Evolutionary conservation across 2,888 invertebrate species (phyloP).

Genomic region (Diarsia dahlii): DNA sequence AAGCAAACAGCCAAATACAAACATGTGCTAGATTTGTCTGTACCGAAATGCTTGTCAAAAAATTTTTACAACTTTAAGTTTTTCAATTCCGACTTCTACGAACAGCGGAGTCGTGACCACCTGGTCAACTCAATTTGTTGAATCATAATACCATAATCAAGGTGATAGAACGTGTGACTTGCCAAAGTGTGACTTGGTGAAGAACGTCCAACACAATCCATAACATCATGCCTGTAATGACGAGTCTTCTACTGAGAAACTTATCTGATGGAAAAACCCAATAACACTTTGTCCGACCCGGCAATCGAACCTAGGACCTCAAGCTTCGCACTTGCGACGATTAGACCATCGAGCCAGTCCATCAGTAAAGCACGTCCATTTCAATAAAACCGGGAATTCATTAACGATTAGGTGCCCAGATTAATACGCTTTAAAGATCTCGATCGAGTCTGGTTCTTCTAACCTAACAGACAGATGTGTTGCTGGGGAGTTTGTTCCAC

Average conservation of each 20-base stretch:
- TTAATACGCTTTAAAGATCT: neutral
- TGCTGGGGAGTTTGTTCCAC: too few species aligned
- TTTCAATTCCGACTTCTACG: neutral
- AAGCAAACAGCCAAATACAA: neutral
- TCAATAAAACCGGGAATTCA: neutral
- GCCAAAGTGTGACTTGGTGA: neutral
- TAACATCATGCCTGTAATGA: too few species aligned
- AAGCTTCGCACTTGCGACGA: too few species aligned
- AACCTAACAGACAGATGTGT: too few species aligned
- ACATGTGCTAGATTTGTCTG: neutral
- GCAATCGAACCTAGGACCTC: too few species aligned
- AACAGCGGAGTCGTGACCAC: neutral
- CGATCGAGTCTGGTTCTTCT: too few species aligned
- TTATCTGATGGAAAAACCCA: too few species aligned
- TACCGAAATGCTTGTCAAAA: neutral
- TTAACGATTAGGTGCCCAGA: neutral
- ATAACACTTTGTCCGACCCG: too few species aligned
- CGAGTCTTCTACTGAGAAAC: too few species aligned
- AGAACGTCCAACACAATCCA: too few species aligned
- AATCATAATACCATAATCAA: neutral
- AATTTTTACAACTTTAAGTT: neutral
- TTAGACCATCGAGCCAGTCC: too few species aligned
- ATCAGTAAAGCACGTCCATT: neutral
- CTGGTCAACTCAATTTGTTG: neutral
- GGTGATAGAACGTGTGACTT: neutral